Evolutionary conservation across 2,797 vertebrate species (phyloP), one percentile per base, ranked within the genome.

Genomic region (Onychomys arenicola): DNA sequence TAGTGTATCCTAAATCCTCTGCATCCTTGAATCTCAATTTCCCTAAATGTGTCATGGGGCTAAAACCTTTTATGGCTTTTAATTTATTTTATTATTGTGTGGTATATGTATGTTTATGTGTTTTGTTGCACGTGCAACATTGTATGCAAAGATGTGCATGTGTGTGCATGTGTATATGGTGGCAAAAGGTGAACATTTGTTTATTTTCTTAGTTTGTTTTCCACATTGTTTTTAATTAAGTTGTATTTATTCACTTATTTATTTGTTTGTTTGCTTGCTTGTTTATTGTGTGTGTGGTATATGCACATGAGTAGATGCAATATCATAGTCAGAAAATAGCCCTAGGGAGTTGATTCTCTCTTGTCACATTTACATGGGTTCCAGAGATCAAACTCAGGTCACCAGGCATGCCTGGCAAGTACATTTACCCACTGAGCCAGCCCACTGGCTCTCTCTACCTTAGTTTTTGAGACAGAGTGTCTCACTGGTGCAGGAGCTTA

Each of bases 1-100:
- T 85, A 57, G 55, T 46, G 69, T 83, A 43, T 67, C 17, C 67
- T 81, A 86, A 75, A 63, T 81, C 63, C 82, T 59, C 12, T 23
- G 32, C 59, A 32, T 82, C 93, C 63, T 43, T 16, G 55, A 29
- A 55, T 85, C 85, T 95, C 71, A 55, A 2, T 91, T 93, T 95
- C 69, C 69, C 92, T 9, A 10, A 12, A 5, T 19, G 37, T 61
- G 40, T 77, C 32, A 14, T 3, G 19, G 80, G 13, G 16, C 63
- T 94, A 75, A 69, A 69, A n/a, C 76, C 1, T 21, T 52, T 34
- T 3, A n/a, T 63, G 83, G 29, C 29, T 69, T 43, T 89, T 57
- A 57, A 57, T 88, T 73, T 57, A 37, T 57, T 88, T 88, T 75
- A 52, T 23, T 83, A 49, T 43, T 43, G 16, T 73, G 52, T 57